Base-by-base conservation (phyloP, 2,113 vertebrate species). In the Notarius lentiginosus region DNA sequence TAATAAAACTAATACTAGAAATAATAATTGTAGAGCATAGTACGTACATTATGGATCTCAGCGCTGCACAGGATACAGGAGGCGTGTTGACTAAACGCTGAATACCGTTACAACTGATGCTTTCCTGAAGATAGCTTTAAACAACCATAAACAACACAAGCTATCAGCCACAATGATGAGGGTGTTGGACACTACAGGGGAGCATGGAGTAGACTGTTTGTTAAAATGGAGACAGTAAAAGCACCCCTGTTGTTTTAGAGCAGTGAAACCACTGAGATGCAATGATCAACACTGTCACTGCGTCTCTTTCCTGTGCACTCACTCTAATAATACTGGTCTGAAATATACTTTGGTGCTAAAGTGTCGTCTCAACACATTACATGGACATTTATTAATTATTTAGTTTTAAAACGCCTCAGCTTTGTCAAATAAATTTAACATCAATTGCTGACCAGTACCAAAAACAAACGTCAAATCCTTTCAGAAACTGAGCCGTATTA, bases 321-420 rank as follows among this genome's bases (percentile, higher is more conserved):
- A 30, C 53, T 86, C 53, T 60, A 84, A 51, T 60, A 68, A 82
- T 82, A 22, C 20, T 81, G 79, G 24, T 81, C 61, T 41, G 17
- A 80, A 30, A 11, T 55, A 11, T 11, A 56, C 76, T 34, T 3
- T 5, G 76, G 14, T 56, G 27, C 55, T n/a, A 9, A 30, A 27
- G n/a, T 55, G 24, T 27, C 9, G 15, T 56, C 53, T 58, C 53
- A 30, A 56, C 76, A 30, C 2, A 5, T 24, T 27, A 49, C 41
- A 75, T 41, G 17, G 30, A 80, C 56, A 60, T 81, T 81, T 41
- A 41, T 61, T 7, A 22, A 24, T 60, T 20, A 47, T 81, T 17
- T 80, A 34, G n/a, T n/a, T 34, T 20, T 34, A 58, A 34, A 61
- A 22, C 5, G 60, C 27, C 60, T 58, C 9, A 60, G 1, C 4